Conservation (phyloP, 1,140 invertebrate genomes). For the Drosophila nigromelanica region DNA sequence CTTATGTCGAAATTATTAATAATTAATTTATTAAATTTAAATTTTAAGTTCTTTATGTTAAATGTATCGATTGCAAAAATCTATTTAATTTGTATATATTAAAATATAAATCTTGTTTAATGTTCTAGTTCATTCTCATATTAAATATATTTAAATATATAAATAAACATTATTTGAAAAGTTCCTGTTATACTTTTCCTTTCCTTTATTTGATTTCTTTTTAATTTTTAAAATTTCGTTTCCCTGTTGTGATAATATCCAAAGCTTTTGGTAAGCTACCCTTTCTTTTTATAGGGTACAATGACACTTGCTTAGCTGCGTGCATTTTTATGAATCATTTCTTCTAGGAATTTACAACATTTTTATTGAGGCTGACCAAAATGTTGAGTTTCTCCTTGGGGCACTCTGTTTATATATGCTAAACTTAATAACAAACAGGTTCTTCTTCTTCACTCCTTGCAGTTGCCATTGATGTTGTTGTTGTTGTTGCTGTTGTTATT, state of each 20-base stretch:
- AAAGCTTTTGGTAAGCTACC: background rate
- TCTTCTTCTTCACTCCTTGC: conserved; percentile 29
- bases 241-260: background rate
- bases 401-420: conserved; percentile 64
- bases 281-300: conserved; percentile 9
- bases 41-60: background rate
- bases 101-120: too few species aligned
- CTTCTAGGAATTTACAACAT: conserved; percentile 80
- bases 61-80: too few species aligned
- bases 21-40: background rate
- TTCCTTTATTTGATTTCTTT: too few species aligned
- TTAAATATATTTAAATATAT: too few species aligned
- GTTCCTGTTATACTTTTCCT: too few species aligned
- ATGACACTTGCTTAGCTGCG: conserved; percentile 30
- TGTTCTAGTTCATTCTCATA: too few species aligned
- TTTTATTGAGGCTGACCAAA: conserved; percentile 78
- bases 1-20: too few species aligned
- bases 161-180: too few species aligned
- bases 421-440: conserved; percentile 78
- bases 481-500: conserved; percentile 64
- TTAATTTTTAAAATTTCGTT: too few species aligned
- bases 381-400: conserved; percentile 53
- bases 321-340: conserved; percentile 79
- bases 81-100: too few species aligned
- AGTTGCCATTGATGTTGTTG: conserved; percentile 34